Evolutionary conservation across 2,797 vertebrate species (phyloP), one percentile per base, ranked within the genome.

Genomic region (Galagoides demidoff): DNA sequence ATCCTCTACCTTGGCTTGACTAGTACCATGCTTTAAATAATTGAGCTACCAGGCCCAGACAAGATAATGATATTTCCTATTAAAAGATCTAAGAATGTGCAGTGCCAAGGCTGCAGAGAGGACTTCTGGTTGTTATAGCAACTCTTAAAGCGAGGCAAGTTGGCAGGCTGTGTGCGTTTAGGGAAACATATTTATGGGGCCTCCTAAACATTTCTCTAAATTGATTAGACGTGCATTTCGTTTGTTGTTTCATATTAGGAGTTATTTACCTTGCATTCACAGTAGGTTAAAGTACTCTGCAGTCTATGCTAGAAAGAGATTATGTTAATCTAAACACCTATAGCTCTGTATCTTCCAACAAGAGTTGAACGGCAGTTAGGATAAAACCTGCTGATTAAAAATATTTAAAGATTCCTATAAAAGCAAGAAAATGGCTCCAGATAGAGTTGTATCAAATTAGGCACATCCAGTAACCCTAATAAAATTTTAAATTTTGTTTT

Each of bases 101-200:
- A 89, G 74, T 85, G 7, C 85, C 82, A 96, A 77, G 78, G 74
- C 84, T 95, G 78, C 87, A 64, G 93, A 88, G 96, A 74, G 70
- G 85, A 85, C 31, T 81, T 31, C 93, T 82, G 79, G 97, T 97
- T 98, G 95, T 96, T 89, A 97, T 93, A 92, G 97, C 90, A 97
- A 97, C 96, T 89, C 92, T 89, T 70, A 61, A 96, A 97, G 55
- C 76, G 92, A 93, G 39, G 59, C 91, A 94, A 92, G 78, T 96
- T 95, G 97, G 94, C 87, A 94, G 76, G 78, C 89, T 93, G 45
- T 20, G 20, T 77, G 84, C 84, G n/a, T 95, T 97, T 95, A 93
- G 83, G 74, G 94, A 94, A 96, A 73, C 85, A 89, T 95, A 87
- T 96, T 97, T 96, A 79, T 92, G 70, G 93, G 94, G 43, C 70